A percentile compares a stretch with the other conserved stretches of the same genome.
Conservation (phyloP, 2,888 invertebrate genomes). For the Volucella inflata region DNA sequence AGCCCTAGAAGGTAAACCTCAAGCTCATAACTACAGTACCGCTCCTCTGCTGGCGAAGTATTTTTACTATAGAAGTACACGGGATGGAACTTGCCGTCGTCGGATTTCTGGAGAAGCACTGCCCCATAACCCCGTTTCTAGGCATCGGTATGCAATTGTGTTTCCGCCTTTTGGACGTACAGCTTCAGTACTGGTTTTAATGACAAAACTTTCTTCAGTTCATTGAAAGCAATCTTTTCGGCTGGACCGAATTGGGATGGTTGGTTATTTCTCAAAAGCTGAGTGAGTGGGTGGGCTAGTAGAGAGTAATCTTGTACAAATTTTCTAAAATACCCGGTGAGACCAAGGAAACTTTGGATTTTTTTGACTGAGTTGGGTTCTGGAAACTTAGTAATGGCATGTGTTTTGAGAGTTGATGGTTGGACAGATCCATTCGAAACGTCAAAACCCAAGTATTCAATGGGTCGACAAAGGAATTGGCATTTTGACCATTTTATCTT, state of each 20-base stretch:
- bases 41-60: not conserved
- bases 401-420: no score
- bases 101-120: slow-evolving; percentile 71
- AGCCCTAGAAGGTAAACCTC: slow-evolving; percentile 76
- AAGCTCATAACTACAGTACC: slow-evolving; percentile 76
- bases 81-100: slow-evolving; percentile 74
- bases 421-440: no score
- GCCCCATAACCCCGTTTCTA: slow-evolving; percentile 35
- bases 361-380: slow-evolving; percentile 27
- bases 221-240: slow-evolving; percentile 5
- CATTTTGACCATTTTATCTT: no score
- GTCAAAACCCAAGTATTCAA: no score
- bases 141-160: slow-evolving; percentile 77
- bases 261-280: not conserved
- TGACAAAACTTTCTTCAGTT: slow-evolving; percentile 6
- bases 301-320: slow-evolving; percentile 17
- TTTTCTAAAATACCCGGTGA: slow-evolving; percentile 21
- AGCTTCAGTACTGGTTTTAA: slow-evolving; percentile 28
- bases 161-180: not conserved
- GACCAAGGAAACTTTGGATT: slow-evolving; percentile 45
- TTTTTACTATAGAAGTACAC: not conserved
- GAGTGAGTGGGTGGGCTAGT: not conserved
- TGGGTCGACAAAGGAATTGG: no score
- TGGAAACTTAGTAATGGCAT: no score
- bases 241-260: not conserved